A percentile compares a stretch with the other conserved stretches of the same genome.
Conservation (phyloP, 2,888 invertebrate species). For the Thumatha senex region DNA sequence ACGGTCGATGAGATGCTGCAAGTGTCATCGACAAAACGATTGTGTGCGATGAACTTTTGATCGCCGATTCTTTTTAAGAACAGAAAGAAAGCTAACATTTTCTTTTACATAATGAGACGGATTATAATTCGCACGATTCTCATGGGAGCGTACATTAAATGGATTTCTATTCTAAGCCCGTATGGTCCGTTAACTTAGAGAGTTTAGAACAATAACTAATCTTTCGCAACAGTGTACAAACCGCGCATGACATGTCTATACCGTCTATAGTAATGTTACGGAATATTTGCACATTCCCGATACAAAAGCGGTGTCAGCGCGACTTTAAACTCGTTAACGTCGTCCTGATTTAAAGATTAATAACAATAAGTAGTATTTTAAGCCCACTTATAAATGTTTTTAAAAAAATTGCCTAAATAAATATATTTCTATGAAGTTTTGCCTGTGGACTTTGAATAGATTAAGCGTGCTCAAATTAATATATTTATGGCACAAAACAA, state of each 20-base stretch:
- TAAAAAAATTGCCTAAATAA: too few species aligned
- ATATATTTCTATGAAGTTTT: too few species aligned
- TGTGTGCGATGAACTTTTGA: slow-evolving; percentile 72
- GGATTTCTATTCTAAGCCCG: slow-evolving; percentile 47
- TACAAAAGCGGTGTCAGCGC: slow-evolving; percentile 33
- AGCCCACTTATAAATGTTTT: too few species aligned
- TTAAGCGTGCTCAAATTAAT: too few species aligned
- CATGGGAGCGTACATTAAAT: slow-evolving; percentile 52
- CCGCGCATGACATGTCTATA: slow-evolving; percentile 41
- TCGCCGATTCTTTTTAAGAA: slow-evolving; percentile 53
- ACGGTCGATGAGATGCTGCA: slow-evolving; percentile 56
- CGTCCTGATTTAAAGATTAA: slow-evolving; percentile 14
- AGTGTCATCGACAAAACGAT: slow-evolving; percentile 66
- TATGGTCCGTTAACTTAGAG: slow-evolving; percentile 44
- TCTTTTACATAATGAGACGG: slow-evolving; percentile 69
- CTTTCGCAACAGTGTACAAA: slow-evolving; percentile 51
- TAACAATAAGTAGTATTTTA: slow-evolving; percentile 3
- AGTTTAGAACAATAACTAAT: slow-evolving; percentile 54
- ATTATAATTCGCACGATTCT: slow-evolving; percentile 66
- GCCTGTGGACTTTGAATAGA: too few species aligned
- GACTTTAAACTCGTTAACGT: slow-evolving; percentile 15
- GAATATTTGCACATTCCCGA: slow-evolving; percentile 37
- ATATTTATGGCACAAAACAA: too few species aligned
- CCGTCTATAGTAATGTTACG: slow-evolving; percentile 35
- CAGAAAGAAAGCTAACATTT: slow-evolving; percentile 69